Evolutionary conservation across 2,113 vertebrate species (phyloP), one percentile per base, ranked within the genome.

Genomic region (Motacilla tschutschensis): DNA sequence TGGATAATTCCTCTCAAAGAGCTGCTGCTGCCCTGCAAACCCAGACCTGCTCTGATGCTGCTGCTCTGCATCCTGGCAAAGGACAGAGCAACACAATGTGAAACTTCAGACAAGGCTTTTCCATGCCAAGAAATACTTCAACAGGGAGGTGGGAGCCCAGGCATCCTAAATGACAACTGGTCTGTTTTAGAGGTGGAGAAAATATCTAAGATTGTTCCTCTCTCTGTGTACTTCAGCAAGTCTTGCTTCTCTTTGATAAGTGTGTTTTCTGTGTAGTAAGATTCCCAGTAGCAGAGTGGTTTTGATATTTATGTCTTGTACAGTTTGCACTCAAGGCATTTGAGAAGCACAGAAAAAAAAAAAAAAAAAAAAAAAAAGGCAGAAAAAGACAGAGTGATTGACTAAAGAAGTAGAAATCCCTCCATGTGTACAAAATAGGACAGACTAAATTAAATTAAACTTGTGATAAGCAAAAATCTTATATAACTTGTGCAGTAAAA

Each of bases 351-450:
- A 85, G 87, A 91, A 76, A 87, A 91, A 86, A 28, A 79, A 73
- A 57, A 77, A 71, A 50, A 55, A 53, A 54, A 74, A 84, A 70
- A 87, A 53, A 14, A 81, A 1, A 10, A 79, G 89, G 87, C 88
- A 87, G 88, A 74, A 93, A 92, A 95, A 93, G 91, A 91, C 87
- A 48, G 91, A 74, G 79, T 82, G 94, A 88, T 94, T 94, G 92
- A 95, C 91, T 94, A 71, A 67, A 93, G 90, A 86, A 81, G 83
- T 76, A 81, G 88, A 79, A 93, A 79, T 87, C 73, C 48, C 57
- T 86, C 75, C 63, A 18, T 91, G 75, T 82, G 54, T 86, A 79
- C 79, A 71, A 90, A 93, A 85, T 66, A 90, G 90, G 90, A 57
- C 81, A 93, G 72, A 70, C 77, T 65, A 93, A 91, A 91, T 93